Percentiles rank a stretch among this genome's conserved stretches.
Conservation (phyloP, 2,113 vertebrate species). For the Steatornis caripensis region DNA sequence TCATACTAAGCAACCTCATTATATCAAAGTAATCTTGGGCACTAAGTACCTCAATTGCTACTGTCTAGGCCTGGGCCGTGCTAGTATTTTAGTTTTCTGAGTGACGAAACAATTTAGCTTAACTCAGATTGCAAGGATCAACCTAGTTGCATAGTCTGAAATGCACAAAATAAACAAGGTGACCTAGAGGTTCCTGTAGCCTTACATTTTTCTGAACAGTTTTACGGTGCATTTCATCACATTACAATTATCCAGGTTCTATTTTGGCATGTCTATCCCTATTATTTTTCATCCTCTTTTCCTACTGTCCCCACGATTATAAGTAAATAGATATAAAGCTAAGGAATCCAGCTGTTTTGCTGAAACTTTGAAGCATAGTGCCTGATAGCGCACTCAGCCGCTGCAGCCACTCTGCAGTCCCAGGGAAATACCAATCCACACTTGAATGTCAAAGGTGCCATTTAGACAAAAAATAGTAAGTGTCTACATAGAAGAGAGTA, state of each 20-base stretch:
- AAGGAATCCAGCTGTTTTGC: neutral
- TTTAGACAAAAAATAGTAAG: neutral
- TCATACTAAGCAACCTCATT: neutral
- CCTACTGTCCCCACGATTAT: neutral
- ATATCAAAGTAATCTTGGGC: neutral
- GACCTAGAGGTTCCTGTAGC: neutral
- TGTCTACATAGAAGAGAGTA: neutral
- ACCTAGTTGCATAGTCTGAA: neutral
- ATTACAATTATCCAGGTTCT: neutral
- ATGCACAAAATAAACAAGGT: neutral
- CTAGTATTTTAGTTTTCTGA: neutral
- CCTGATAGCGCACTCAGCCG: fast-evolving
- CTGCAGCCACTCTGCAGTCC: neutral
- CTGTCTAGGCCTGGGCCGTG: neutral
- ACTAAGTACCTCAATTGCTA: neutral
- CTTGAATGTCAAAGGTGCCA: neutral
- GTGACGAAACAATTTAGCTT: neutral
- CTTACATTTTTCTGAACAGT: neutral
- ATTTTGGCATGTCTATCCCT: neutral
- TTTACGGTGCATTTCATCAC: neutral
- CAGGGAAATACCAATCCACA: neutral
- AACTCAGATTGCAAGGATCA: neutral
- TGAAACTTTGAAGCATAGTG: fast-evolving
- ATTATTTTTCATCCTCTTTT: neutral
- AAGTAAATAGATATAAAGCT: neutral